phyloP scores from a whole-genome alignment of 2,888 invertebrate genomes.

The Agelastica alni region DNA sequence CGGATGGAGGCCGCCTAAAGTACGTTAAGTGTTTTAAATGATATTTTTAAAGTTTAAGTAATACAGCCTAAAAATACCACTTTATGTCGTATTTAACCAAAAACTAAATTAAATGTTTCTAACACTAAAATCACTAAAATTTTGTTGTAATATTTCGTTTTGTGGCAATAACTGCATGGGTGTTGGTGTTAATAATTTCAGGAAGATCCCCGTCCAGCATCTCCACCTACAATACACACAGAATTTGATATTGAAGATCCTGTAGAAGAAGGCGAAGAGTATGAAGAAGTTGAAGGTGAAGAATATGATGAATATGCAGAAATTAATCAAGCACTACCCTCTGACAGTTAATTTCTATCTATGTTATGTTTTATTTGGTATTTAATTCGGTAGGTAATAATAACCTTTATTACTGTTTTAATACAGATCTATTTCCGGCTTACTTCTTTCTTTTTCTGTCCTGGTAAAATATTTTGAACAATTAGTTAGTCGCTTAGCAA shows the following conservation, averaged over 20 bases:
- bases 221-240: slow-evolving; percentile 52
- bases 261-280: slow-evolving; percentile 60
- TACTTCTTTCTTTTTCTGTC: too few species aligned
- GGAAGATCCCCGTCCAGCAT: slow-evolving; percentile 49
- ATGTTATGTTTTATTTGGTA: neutral
- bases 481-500: too few species aligned
- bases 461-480: too few species aligned
- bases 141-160: neutral
- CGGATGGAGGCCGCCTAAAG: slow-evolving; percentile 90
- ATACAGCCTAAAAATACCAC: too few species aligned
- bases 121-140: too few species aligned
- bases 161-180: slow-evolving; percentile 40
- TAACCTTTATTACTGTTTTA: slow-evolving; percentile 6
- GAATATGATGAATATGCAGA: slow-evolving; percentile 67
- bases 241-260: slow-evolving; percentile 62
- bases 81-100: too few species aligned
- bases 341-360: slow-evolving; percentile 32
- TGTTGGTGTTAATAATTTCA: slow-evolving; percentile 41
- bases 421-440: too few species aligned
- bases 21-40: too few species aligned
- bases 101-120: neutral
- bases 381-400: neutral
- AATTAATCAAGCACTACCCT: slow-evolving; percentile 52
- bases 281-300: slow-evolving; percentile 63
- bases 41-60: too few species aligned